Conservation (phyloP, 2,113 vertebrate genomes). For the Pipa parva region DNA sequence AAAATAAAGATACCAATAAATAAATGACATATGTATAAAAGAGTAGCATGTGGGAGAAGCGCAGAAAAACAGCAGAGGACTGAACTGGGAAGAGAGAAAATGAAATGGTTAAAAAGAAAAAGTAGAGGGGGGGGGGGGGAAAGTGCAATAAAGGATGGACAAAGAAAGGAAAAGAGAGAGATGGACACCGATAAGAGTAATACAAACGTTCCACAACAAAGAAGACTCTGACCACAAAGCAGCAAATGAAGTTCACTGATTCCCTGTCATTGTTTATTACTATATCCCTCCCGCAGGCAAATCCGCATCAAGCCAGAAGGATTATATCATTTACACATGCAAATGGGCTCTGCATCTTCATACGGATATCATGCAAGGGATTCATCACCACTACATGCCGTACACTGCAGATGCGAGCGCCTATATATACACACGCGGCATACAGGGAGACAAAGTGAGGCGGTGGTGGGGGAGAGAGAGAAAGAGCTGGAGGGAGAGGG, state of each 20-base stretch:
- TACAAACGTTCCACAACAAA: conserved; percentile 36
- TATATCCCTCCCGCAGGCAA: conserved; percentile 39
- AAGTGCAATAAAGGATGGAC: background rate
- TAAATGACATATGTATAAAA: too few relatives aligned
- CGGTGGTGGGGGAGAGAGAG: background rate
- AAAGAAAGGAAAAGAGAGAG: conserved; percentile 21
- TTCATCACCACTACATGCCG: conserved; percentile 24
- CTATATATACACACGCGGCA: conserved; percentile 9
- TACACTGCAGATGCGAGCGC: conserved; percentile 1
- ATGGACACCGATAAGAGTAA: background rate
- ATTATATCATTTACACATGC: conserved; percentile 44
- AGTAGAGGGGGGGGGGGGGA: too few relatives aligned
- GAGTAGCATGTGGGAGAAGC: too few relatives aligned
- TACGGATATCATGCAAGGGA: conserved; percentile 35
- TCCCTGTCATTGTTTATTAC: conserved; percentile 41
- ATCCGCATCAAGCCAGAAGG: conserved; percentile 40
- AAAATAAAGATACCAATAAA: conserved; percentile 10
- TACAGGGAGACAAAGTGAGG: background rate
- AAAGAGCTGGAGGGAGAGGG: background rate
- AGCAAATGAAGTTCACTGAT: conserved; percentile 36
- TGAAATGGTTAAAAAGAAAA: background rate
- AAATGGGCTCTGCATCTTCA: conserved; percentile 31
- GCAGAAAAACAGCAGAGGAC: background rate
- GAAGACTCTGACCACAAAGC: conserved; percentile 32
- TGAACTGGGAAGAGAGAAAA: background rate